Evolutionary conservation across 2,888 invertebrate genomes (phyloP).

Genomic region (Drosophila subquinaria): DNA sequence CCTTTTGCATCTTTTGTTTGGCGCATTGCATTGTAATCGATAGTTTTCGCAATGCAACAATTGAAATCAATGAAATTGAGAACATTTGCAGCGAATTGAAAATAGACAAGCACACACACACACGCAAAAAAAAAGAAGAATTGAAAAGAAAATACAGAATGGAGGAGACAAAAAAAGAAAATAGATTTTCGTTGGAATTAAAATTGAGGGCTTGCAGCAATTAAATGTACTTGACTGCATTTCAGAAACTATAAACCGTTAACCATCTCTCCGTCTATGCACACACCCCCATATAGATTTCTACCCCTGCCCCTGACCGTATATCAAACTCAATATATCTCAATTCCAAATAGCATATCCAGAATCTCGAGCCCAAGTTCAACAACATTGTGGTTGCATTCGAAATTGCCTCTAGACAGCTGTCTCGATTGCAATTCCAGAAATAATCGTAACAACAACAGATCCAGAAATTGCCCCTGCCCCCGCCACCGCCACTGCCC

Average conservation of each 20-base stretch:
- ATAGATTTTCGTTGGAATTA: constrained; percentile 51
- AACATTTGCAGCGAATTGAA: constrained; percentile 61
- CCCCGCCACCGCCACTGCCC: background rate
- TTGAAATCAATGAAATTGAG: constrained; percentile 78
- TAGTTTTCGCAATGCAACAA: constrained; percentile 73
- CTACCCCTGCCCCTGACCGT: background rate
- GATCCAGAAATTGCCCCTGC: background rate
- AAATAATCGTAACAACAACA: background rate
- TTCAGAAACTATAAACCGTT: constrained; percentile 39
- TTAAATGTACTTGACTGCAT: constrained; percentile 79
- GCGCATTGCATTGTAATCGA: constrained; percentile 67
- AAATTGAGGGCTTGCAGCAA: constrained; percentile 67
- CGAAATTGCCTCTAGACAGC: constrained; percentile 33
- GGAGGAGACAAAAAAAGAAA: constrained; percentile 25
- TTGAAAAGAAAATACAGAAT: constrained; percentile 16
- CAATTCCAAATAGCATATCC: constrained; percentile 14
- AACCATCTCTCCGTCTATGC: constrained; percentile 23
- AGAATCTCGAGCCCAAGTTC: constrained; percentile 8
- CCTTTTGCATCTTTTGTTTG: constrained; percentile 21
- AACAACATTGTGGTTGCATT: constrained; percentile 21
- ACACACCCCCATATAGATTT: constrained; percentile 20
- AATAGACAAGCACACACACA: constrained; percentile 11
- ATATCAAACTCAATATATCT: constrained; percentile 29
- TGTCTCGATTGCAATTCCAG: constrained; percentile 39
- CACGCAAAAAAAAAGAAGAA: constrained; percentile 2